Evolutionary conservation across 2,888 invertebrate species (phyloP).

Genomic region (Lasioglossum leucozonium): DNA sequence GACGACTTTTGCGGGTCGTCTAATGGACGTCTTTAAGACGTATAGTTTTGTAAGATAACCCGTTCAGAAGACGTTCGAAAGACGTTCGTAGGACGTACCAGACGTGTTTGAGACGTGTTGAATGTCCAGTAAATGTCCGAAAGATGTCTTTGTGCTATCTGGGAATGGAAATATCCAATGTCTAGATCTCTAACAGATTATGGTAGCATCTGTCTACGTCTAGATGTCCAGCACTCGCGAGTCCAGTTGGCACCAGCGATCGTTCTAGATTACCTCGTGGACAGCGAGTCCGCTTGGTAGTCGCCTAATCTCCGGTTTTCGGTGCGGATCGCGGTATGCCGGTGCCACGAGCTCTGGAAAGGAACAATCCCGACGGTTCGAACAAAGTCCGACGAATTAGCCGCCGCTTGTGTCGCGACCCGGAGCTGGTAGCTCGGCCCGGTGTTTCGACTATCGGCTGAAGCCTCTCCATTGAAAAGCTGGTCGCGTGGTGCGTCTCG

Average conservation of each 20-base stretch:
- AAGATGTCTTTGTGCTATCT: too few relatives aligned
- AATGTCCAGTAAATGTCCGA: too few relatives aligned
- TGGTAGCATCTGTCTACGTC: too few relatives aligned
- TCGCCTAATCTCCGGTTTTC: constrained; percentile 51
- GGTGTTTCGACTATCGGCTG: background rate
- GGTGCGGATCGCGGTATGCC: background rate
- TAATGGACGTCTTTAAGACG: too few relatives aligned
- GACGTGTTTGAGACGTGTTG: too few relatives aligned
- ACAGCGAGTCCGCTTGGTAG: constrained; percentile 24
- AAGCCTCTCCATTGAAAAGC: background rate
- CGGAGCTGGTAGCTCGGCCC: too few relatives aligned
- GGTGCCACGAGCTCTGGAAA: background rate
- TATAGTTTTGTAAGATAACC: too few relatives aligned
- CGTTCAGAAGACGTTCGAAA: too few relatives aligned
- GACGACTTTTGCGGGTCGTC: too few relatives aligned
- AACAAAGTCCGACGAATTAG: background rate
- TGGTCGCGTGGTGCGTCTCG: background rate
- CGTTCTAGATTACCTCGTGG: background rate
- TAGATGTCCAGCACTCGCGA: background rate
- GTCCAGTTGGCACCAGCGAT: background rate
- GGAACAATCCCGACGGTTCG: background rate
- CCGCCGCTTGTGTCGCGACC: background rate
- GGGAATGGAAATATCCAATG: too few relatives aligned
- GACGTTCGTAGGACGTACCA: too few relatives aligned
- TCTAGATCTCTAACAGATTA: too few relatives aligned